Evolutionary conservation across 2,113 vertebrate genomes (phyloP).

Genomic region (Promerops cafer): DNA sequence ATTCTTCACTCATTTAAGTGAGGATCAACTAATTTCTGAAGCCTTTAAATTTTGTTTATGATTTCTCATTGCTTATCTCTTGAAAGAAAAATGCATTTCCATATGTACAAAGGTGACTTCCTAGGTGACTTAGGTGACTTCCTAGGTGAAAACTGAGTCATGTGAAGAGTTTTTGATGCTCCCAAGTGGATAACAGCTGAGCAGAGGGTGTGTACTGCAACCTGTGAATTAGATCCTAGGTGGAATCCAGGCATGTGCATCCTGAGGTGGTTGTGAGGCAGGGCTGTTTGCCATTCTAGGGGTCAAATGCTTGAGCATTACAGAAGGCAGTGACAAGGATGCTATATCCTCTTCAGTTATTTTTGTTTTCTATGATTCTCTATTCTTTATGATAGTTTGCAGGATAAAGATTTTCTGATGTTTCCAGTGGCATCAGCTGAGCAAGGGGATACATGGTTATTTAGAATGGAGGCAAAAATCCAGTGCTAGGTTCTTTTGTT

Average conservation of each 20-base stretch:
- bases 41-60: not conserved
- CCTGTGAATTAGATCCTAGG: not conserved
- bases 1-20: not conserved
- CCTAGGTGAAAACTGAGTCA: not conserved
- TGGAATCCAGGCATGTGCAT: not conserved
- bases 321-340: not conserved
- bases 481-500: not conserved
- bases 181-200: not conserved
- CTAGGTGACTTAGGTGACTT: not conserved
- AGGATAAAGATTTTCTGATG: not conserved
- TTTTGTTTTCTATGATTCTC: not conserved
- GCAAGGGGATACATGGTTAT: not conserved
- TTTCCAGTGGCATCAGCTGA: not conserved
- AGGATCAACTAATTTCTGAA: not conserved
- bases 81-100: not conserved
- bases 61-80: not conserved
- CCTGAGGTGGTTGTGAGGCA: not conserved
- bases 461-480: slow-evolving; percentile 5
- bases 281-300: not conserved
- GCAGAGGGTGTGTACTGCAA: not conserved
- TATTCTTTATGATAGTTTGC: not conserved
- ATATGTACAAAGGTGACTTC: not conserved
- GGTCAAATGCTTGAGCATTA: not conserved
- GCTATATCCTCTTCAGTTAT: not conserved
- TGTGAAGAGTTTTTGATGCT: not conserved